These are phyloP conservation scores for Phenganax subtilis DNA, from an alignment of 92 coral and sea anemone genomes.

Conservation along the genomic window DNA sequence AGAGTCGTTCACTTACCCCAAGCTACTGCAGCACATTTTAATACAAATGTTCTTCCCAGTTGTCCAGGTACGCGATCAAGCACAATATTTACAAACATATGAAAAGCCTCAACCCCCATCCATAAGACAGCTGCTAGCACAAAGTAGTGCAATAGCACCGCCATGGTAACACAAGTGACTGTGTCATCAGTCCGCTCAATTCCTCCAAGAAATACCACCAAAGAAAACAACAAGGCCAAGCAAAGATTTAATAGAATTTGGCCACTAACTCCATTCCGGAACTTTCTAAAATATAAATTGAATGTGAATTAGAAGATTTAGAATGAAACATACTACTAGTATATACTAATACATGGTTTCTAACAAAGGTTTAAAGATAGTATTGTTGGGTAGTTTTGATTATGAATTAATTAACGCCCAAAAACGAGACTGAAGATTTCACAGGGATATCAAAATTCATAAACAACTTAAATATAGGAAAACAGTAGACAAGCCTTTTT, in stretches of 20 bases:
- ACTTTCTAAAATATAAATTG: conserved; percentile 54
- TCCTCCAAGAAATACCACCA: conserved; percentile 77
- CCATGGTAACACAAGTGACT: conserved; percentile 66
- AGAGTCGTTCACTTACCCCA: conserved; percentile 68
- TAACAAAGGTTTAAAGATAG: too few relatives aligned
- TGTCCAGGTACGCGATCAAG: conserved; percentile 71
- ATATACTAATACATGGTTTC: too few relatives aligned
- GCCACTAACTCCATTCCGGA: conserved; percentile 84
- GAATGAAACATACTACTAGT: background rate
- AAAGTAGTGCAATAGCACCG: conserved; percentile 77
- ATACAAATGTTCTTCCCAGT: conserved; percentile 40
- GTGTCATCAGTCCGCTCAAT: conserved; percentile 68
- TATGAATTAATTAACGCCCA: too few relatives aligned
- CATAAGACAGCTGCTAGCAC: conserved; percentile 79
- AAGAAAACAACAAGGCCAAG: conserved; percentile 69
- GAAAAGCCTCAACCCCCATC: conserved; percentile 91
- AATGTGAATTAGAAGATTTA: background rate
- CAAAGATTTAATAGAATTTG: conserved; percentile 89
- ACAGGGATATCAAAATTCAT: background rate
- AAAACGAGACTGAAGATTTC: background rate
- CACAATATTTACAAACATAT: conserved; percentile 88
- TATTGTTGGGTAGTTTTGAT: too few relatives aligned
- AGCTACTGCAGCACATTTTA: conserved; percentile 79
- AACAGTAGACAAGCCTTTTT: too few relatives aligned
- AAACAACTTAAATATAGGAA: too few relatives aligned